Evolutionary conservation across 2,888 invertebrate genomes (phyloP).

Genomic region (Eristalinus sepulchralis): DNA sequence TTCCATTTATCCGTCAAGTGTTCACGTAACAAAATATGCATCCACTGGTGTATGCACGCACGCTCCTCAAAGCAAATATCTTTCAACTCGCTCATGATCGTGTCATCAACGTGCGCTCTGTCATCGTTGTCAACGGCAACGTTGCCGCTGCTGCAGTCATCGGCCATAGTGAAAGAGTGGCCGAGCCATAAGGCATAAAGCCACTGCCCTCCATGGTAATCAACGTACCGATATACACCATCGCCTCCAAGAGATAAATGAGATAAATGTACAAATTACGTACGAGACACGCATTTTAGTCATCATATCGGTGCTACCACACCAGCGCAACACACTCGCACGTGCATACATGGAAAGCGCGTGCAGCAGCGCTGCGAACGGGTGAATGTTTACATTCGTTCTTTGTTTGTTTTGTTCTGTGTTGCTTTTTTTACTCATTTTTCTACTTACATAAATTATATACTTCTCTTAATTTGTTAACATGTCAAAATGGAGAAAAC

Average conservation of each 20-base stretch:
- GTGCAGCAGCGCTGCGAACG: background rate
- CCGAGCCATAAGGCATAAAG: slow-evolving; percentile 19
- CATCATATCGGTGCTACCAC: slow-evolving; percentile 23
- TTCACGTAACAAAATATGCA: background rate
- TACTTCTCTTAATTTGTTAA: slow-evolving; percentile 54
- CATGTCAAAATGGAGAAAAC: background rate
- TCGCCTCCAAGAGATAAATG: slow-evolving; percentile 18
- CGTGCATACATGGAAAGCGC: background rate
- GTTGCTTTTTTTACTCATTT: background rate
- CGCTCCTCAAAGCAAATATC: background rate
- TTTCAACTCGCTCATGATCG: slow-evolving; percentile 17
- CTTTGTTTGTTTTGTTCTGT: slow-evolving; percentile 41
- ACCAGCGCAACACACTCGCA: background rate
- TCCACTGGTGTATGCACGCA: background rate
- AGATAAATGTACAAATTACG: slow-evolving; percentile 45
- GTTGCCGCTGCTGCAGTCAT: slow-evolving; percentile 9
- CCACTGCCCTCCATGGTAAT: slow-evolving; percentile 43
- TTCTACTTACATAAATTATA: slow-evolving; percentile 58
- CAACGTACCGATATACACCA: slow-evolving; percentile 36
- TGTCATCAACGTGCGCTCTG: slow-evolving; percentile 12
- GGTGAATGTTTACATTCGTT: background rate
- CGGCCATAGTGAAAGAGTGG: slow-evolving; percentile 10
- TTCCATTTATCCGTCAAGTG: background rate
- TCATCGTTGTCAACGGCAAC: slow-evolving; percentile 31
- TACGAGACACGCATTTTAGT: slow-evolving; percentile 41